Evolutionary conservation across 2,797 vertebrate species (phyloP).

Genomic region (Sebastes iracundus): DNA sequence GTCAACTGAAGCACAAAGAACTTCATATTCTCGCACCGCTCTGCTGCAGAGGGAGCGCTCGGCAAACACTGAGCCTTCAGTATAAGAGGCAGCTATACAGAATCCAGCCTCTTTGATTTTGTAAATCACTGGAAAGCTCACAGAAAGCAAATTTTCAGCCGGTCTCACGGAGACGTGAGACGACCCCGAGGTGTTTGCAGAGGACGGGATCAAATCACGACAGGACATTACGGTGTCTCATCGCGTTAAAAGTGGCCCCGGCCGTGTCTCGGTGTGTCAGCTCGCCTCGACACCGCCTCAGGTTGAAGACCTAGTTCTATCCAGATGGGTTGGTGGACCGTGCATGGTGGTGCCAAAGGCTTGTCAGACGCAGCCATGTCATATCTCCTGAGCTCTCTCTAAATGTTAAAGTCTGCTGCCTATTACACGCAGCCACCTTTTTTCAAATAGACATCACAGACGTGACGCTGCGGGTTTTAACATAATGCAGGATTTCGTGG

Average conservation of each 20-base stretch:
- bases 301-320: conserved; percentile 43
- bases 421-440: conserved; percentile 2
- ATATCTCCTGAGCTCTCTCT: conserved; percentile 24
- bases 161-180: not conserved
- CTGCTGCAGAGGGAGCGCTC: conserved; percentile 32
- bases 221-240: conserved; percentile 47
- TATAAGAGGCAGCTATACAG: not conserved
- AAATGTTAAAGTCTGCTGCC: conserved; percentile 24
- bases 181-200: conserved; percentile 4
- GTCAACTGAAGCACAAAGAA: conserved; percentile 43
- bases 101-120: conserved; percentile 32
- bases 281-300: conserved; percentile 39
- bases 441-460: not conserved
- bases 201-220: conserved; percentile 31
- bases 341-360: conserved; percentile 47
- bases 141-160: conserved; percentile 4
- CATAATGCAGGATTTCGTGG: conserved; percentile 1
- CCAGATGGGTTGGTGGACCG: conserved; percentile 40
- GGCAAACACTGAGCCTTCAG: conserved; percentile 22
- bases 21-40: conserved; percentile 32
- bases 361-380: conserved; percentile 34
- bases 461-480: not conserved
- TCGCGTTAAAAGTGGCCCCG: conserved; percentile 33
- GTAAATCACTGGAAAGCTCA: conserved; percentile 8
- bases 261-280: conserved; percentile 21